A percentile compares a stretch with the other conserved stretches of the same genome.
phyloP scores from a whole-genome alignment of 2,888 invertebrate species.

The Mesoligia furuncula region DNA sequence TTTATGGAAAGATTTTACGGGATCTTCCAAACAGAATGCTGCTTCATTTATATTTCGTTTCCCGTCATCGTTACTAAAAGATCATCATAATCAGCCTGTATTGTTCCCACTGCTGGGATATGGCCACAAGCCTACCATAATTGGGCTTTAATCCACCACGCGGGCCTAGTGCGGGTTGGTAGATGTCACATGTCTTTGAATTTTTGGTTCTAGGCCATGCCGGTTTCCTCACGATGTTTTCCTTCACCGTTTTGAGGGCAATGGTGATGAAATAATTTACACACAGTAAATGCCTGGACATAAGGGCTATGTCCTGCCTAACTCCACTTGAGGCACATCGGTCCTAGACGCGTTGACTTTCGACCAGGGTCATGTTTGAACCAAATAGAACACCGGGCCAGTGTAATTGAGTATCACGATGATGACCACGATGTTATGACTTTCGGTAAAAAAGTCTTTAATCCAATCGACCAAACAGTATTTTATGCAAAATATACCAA shows the following conservation, averaged over 20 bases:
- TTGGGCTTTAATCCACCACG: neutral
- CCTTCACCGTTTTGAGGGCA: neutral
- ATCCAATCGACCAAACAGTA: conserved; percentile 34
- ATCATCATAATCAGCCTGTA: no score
- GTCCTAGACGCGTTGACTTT: no score
- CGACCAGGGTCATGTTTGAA: neutral
- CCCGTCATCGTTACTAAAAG: no score
- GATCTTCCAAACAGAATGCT: no score
- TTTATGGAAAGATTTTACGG: no score
- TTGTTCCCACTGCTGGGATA: neutral
- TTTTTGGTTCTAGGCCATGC: neutral
- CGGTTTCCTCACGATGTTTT: neutral
- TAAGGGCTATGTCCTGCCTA: neutral
- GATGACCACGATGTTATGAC: no score
- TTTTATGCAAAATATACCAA: neutral
- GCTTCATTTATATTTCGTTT: no score
- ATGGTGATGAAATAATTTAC: neutral
- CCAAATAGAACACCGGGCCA: no score
- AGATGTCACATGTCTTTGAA: neutral
- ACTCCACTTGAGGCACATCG: no score
- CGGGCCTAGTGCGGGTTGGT: neutral
- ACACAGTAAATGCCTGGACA: neutral
- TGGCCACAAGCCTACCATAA: neutral
- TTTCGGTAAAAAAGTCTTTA: conserved; percentile 3
- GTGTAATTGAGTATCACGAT: neutral